Percentiles rank a stretch among this genome's conserved stretches.
phyloP scores from a whole-genome alignment of 2,113 vertebrate genomes.

The Sylvilagus bachmani region DNA sequence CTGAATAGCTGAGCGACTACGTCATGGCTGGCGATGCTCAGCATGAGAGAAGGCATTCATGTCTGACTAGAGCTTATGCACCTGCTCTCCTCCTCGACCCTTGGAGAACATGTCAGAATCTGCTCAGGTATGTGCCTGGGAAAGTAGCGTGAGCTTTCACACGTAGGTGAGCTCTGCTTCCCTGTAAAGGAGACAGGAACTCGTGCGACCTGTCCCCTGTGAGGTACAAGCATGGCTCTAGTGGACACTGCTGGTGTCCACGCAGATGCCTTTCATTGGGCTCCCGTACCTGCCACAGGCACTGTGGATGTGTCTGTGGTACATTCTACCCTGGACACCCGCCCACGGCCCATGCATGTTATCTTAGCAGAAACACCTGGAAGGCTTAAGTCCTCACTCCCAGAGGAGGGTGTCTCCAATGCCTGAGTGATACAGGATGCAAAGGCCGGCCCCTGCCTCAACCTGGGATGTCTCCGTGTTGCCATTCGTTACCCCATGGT shows the following conservation, averaged over 20 bases:
- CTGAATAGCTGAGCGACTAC: constrained; percentile 1
- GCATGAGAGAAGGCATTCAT: background rate
- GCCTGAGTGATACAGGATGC: background rate
- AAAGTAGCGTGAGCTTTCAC: background rate
- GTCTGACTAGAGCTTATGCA: background rate
- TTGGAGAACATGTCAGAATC: constrained; percentile 18
- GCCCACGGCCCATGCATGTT: rapidly evolving
- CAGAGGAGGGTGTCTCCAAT: background rate
- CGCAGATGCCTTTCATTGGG: too few relatives aligned
- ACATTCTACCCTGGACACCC: background rate
- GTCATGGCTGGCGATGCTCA: background rate
- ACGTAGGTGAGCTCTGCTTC: background rate
- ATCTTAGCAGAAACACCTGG: background rate
- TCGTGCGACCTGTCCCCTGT: background rate
- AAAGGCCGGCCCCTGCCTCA: background rate
- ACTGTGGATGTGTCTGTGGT: background rate
- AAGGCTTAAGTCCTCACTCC: background rate
- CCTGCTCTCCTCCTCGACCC: background rate
- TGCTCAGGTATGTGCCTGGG: background rate
- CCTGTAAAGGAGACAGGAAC: background rate
- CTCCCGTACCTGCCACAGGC: rapidly evolving
- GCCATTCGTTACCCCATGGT: background rate
- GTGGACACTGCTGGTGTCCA: background rate
- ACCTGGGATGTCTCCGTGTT: background rate
- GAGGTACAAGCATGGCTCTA: background rate